These are phyloP conservation scores for Meteorus cinctellus DNA, from an alignment of 2,888 invertebrate genomes.

Conservation along the genomic window DNA sequence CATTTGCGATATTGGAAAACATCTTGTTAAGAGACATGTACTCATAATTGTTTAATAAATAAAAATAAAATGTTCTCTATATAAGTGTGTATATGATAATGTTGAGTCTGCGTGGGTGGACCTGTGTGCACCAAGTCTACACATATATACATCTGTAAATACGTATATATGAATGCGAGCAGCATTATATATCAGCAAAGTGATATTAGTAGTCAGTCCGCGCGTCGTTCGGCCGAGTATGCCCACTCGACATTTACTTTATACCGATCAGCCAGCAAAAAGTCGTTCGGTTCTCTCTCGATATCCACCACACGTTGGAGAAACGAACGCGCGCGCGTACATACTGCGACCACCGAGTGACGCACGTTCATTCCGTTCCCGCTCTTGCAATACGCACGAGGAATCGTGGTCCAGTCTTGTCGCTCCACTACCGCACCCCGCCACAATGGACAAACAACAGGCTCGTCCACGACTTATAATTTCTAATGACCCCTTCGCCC, in stretches of 20 bases:
- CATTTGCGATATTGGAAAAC: background rate
- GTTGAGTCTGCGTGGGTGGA: slow-evolving; percentile 50
- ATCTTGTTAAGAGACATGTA: slow-evolving; percentile 5
- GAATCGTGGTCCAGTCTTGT: background rate
- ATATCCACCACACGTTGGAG: slow-evolving; percentile 32
- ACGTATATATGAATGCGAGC: slow-evolving; percentile 39
- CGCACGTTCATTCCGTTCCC: slow-evolving; percentile 40
- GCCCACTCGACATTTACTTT: slow-evolving; percentile 52
- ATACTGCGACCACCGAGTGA: slow-evolving; percentile 45
- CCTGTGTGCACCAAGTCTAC: background rate
- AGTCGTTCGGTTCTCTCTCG: slow-evolving; percentile 51
- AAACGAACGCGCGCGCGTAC: slow-evolving; percentile 38
- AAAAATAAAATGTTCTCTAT: slow-evolving; percentile 47
- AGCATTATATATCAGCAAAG: slow-evolving; percentile 9
- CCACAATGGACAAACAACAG: slow-evolving; percentile 26
- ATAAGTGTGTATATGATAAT: slow-evolving; percentile 26
- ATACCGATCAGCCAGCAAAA: slow-evolving; percentile 52
- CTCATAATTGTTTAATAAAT: slow-evolving; percentile 6
- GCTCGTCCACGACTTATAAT: slow-evolving; percentile 52
- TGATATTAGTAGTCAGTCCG: slow-evolving; percentile 54
- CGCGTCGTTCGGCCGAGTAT: slow-evolving; percentile 51
- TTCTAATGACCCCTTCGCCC: slow-evolving; percentile 52
- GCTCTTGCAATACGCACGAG: background rate
- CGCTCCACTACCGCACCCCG: background rate
- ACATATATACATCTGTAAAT: slow-evolving; percentile 1